These are phyloP conservation scores for Drosophila cardini DNA, from an alignment of 1,140 invertebrate genomes.

Conservation along the genomic window DNA sequence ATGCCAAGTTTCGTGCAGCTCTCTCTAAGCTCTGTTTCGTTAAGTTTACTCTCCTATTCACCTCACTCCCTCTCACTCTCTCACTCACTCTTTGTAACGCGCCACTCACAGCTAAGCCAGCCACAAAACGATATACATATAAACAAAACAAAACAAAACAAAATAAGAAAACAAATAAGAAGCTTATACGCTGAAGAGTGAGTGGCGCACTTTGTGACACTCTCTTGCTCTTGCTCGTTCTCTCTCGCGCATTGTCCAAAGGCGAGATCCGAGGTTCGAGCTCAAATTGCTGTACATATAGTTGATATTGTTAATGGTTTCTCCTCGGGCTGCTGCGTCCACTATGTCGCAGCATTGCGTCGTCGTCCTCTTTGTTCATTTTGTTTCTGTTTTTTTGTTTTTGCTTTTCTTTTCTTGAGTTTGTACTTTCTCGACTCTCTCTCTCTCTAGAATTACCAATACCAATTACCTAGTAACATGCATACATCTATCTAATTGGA, in stretches of 20 bases:
- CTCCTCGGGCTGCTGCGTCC: slow-evolving; percentile 19
- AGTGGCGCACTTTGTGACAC: background rate
- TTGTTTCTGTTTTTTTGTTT: slow-evolving; percentile 2
- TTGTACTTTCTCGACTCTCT: slow-evolving; percentile 18
- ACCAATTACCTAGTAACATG: slow-evolving; percentile 7
- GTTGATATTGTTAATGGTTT: slow-evolving; percentile 42
- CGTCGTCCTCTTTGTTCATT: background rate
- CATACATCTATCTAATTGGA: background rate
- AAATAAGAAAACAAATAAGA: slow-evolving; percentile 8
- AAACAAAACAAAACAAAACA: slow-evolving; percentile 19
- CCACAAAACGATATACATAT: background rate
- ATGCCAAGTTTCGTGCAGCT: background rate
- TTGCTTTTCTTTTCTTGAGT: too few species aligned
- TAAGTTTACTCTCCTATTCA: background rate
- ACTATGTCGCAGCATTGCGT: slow-evolving; percentile 12
- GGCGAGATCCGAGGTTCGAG: slow-evolving; percentile 10
- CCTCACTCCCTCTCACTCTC: background rate
- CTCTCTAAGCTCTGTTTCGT: background rate
- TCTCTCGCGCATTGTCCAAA: slow-evolving; percentile 8
- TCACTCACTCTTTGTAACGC: slow-evolving; percentile 1
- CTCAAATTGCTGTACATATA: slow-evolving; percentile 44
- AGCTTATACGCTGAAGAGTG: background rate
- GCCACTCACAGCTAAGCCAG: slow-evolving; percentile 17
- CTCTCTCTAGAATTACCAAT: slow-evolving; percentile 16
- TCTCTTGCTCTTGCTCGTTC: background rate